Base-by-base conservation (phyloP, 1,140 invertebrate genomes). In the Hypsibius dujardini region DNA sequence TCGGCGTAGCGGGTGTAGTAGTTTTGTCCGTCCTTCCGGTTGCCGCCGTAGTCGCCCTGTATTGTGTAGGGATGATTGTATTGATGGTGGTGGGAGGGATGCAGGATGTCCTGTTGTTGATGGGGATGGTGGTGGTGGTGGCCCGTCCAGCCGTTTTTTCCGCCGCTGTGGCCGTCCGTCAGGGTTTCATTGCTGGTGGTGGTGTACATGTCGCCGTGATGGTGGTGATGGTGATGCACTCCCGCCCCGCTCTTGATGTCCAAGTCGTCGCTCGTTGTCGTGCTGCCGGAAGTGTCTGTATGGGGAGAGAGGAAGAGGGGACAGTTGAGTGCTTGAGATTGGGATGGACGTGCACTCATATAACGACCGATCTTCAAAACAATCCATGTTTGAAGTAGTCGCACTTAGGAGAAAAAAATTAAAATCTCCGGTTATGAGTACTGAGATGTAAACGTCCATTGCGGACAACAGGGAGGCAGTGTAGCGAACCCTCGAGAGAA, bases 1-100 rank as follows among this genome's bases (percentile, higher is more conserved):
- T 67, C 62, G 42, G 62, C 62, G 42, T 67, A 67, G 62, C 62
- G 62, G 12, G 62, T 67, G 62, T 67, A 67, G 62, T 14, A 67
- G 42, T 67, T 67, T 42, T 67, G 62, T 3, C 12, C 7, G 42
- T 67, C 62, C 42, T 67, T 67, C n/a, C n/a, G n/a, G n/a, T 56
- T 7, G 12, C 42, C 12, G 12, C 7, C 42, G 45, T 67, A 67
- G 45, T 42, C 62, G 3, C 3, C 62, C 3, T 67, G 62, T 12
- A 67, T 67, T 3, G 62, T 67, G 62, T 67, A 67, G 7, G 62
- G 62, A 42, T 67, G 62, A n/a, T n/a, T n/a, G n/a, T n/a, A n/a
- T n/a, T n/a, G n/a, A n/a, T n/a, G n/a, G n/a, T n/a, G n/a, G n/a
- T n/a, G n/a, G n/a, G n/a, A n/a, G 42, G 42, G 7, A n/a, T 56